These are phyloP conservation scores for Panthera uncia DNA, from an alignment of 2,113 vertebrate species.

Conservation along the genomic window DNA sequence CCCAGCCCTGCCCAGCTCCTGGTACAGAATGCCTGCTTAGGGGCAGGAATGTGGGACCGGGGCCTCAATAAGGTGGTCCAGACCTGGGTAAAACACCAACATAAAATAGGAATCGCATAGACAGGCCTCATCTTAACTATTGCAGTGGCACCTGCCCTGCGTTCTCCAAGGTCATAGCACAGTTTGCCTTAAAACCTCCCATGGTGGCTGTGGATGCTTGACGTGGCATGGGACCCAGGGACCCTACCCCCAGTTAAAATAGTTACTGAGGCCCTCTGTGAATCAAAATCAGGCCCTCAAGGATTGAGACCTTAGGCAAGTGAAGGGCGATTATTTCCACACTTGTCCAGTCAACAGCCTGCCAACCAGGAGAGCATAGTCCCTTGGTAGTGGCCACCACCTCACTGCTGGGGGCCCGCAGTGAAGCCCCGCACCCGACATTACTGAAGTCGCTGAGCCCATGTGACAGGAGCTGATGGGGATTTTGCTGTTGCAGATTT, in stretches of 20 bases:
- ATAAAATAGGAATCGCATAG: not conserved
- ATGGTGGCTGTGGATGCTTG: not conserved
- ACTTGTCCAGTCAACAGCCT: not conserved
- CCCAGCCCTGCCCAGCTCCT: not conserved
- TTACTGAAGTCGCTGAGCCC: not conserved
- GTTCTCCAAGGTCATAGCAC: not conserved
- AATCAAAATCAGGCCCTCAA: not conserved
- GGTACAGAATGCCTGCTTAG: not conserved
- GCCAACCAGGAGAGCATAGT: not conserved
- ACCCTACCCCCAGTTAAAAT: not conserved
- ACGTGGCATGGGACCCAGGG: not conserved
- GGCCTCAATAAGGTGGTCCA: not conserved
- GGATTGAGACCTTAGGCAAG: not conserved
- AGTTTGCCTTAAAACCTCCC: not conserved
- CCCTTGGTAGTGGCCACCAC: not conserved
- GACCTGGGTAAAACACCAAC: not conserved
- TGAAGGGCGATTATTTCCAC: not conserved
- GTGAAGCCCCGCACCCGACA: not conserved
- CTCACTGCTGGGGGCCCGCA: not conserved
- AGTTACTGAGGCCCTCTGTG: not conserved
- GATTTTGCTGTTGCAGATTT: not conserved
- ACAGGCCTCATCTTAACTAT: not conserved
- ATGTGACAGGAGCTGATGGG: not conserved
- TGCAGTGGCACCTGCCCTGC: rapidly evolving
- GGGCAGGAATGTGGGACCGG: not conserved